Percentiles rank a stretch among this genome's conserved stretches.
These are phyloP conservation scores for Simalia tracyae DNA, from an alignment of 2,797 vertebrate species.

Conservation along the genomic window DNA sequence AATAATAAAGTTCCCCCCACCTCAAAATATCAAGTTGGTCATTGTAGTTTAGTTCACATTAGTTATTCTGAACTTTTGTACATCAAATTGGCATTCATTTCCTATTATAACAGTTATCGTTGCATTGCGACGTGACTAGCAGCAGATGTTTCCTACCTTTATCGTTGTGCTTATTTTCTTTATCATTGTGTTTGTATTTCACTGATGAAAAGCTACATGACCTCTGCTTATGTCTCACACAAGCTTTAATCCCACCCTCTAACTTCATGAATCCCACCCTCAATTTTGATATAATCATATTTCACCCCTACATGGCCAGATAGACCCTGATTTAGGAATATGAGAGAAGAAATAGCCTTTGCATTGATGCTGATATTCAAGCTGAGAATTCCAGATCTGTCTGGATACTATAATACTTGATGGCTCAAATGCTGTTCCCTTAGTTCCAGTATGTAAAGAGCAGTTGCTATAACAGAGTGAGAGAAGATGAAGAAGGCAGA, in stretches of 20 bases:
- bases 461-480: neutral
- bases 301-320: neutral
- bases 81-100: conserved; percentile 2
- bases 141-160: conserved; percentile 13
- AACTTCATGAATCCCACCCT: neutral
- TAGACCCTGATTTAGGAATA: neutral
- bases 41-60: neutral
- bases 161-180: neutral
- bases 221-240: neutral
- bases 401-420: neutral
- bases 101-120: neutral
- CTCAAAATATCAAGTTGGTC: neutral
- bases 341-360: neutral
- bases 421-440: neutral
- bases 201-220: neutral
- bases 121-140: neutral
- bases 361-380: neutral
- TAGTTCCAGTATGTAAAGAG: neutral
- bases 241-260: neutral
- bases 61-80: conserved; percentile 11
- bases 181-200: neutral
- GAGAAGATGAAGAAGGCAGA: neutral
- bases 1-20: neutral
- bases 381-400: neutral
- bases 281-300: neutral